Base-by-base conservation (phyloP, 2,888 invertebrate genomes). In the Hofmannophila pseudospretella region DNA sequence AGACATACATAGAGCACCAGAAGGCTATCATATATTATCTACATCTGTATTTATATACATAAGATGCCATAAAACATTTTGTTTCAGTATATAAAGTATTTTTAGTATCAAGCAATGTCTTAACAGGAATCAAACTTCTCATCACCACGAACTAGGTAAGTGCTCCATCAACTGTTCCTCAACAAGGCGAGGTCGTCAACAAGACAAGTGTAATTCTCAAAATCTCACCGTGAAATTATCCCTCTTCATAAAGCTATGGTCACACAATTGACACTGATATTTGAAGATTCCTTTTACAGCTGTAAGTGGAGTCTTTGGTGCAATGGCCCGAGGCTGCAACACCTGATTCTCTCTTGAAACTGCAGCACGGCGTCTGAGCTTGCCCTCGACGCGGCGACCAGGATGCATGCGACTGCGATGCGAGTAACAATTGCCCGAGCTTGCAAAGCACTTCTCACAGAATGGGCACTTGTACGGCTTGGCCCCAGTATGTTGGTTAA, bases 401-500 rank as follows among this genome's bases (percentile, higher is more conserved):
- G 92, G 90, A 62, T 93, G 93, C 91, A 92, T 92, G 34, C 92
- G 80, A 62, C 89, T 92, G 48, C 91, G 88, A 60, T 93, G 93
- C 1, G 92, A 91, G 62, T 92, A 92, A 61, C 92, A 92, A 57
- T 93, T 93, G 7, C 92, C 92, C 14, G 92, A 92, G 67, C 92
- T 91, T 28, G 92, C 91, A 64, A 93, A 92, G 36, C 90, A 85
- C 69, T 92, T 92, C 0, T 92, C 91, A 70, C 92, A 93, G 58
- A 91, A 92, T 19, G 92, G 92, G 66, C 93, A 93, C 69, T 91
- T 89, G 68, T 92, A 93, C 13, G 93, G 93, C 55, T 90, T 88
- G 3, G 89, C 91, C 31, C 92, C 93, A n/a, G 92, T 92, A 57
- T 93, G 93, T 57, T 92, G 92, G 65, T 93, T 93, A 57, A 92